phyloP scores from a whole-genome alignment of 2,888 invertebrate genomes.

The Limnephilus marmoratus region DNA sequence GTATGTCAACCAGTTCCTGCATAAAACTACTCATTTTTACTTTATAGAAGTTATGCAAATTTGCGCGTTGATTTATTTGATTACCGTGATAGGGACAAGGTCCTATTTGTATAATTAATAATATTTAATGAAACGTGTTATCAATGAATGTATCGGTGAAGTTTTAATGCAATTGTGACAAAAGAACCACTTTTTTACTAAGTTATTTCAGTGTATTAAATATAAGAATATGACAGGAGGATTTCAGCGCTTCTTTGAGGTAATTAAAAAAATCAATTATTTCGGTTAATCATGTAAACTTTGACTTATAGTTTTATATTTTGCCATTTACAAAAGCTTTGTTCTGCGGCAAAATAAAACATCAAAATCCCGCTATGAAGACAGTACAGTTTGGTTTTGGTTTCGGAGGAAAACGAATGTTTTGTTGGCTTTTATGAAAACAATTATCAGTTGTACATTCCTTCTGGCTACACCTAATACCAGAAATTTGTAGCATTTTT shows the following conservation, averaged over 20 bases:
- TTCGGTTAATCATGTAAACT: neutral
- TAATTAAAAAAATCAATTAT: neutral
- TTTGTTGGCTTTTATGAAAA: too few species aligned
- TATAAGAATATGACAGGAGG: constrained; percentile 2
- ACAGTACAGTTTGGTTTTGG: too few species aligned
- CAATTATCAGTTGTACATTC: too few species aligned
- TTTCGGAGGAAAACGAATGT: too few species aligned
- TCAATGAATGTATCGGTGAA: neutral
- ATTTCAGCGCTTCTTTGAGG: neutral
- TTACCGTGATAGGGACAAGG: neutral
- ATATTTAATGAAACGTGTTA: neutral
- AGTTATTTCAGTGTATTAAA: neutral
- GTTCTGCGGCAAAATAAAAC: too few species aligned
- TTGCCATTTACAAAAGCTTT: too few species aligned
- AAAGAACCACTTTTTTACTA: neutral
- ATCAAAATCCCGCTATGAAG: too few species aligned
- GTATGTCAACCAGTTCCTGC: neutral
- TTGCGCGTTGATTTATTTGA: neutral
- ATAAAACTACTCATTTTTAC: neutral
- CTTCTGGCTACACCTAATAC: too few species aligned
- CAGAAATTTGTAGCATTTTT: too few species aligned
- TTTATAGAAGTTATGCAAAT: constrained; percentile 1
- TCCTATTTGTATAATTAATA: neutral
- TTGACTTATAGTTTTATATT: neutral
- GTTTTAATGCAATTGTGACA: neutral